Conservation (phyloP, 1,140 invertebrate genomes). For the Heliconius hermathena region DNA sequence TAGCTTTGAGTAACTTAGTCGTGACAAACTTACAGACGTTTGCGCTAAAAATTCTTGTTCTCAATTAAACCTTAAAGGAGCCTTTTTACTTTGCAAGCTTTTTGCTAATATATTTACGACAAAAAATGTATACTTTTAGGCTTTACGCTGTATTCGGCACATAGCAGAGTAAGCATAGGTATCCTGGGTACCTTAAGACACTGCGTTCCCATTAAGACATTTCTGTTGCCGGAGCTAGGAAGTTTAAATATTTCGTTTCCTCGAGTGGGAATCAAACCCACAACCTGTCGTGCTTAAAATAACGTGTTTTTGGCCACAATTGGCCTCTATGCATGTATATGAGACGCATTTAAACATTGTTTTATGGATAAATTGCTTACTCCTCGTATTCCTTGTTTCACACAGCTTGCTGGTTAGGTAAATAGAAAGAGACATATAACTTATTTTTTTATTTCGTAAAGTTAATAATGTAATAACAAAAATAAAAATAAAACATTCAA, state of each 20-base stretch:
- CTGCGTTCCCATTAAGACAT: not conserved
- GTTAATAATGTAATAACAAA: not conserved
- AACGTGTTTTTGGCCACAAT: too few species aligned
- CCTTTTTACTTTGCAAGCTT: not conserved
- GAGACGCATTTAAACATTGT: too few species aligned
- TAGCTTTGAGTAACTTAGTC: slow-evolving; percentile 15
- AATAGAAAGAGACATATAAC: too few species aligned
- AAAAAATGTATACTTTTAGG: too few species aligned
- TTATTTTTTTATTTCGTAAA: not conserved
- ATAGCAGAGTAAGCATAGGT: too few species aligned
- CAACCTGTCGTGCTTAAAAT: too few species aligned
- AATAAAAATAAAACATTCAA: not conserved
- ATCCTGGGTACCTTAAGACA: not conserved
- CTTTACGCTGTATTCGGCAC: too few species aligned
- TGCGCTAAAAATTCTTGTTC: slow-evolving; percentile 12
- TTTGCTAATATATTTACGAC: not conserved
- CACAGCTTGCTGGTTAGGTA: too few species aligned
- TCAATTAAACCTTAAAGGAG: slow-evolving; percentile 3
- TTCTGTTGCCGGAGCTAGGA: not conserved
- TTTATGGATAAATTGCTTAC: too few species aligned
- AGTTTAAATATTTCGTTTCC: not conserved
- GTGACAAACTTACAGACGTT: slow-evolving; percentile 20
- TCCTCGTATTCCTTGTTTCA: too few species aligned
- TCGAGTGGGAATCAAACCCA: not conserved
- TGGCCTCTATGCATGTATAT: too few species aligned